Base-by-base conservation (phyloP, 92 coral and sea anemone genomes). In the Hydrozoanthus gracilis region DNA sequence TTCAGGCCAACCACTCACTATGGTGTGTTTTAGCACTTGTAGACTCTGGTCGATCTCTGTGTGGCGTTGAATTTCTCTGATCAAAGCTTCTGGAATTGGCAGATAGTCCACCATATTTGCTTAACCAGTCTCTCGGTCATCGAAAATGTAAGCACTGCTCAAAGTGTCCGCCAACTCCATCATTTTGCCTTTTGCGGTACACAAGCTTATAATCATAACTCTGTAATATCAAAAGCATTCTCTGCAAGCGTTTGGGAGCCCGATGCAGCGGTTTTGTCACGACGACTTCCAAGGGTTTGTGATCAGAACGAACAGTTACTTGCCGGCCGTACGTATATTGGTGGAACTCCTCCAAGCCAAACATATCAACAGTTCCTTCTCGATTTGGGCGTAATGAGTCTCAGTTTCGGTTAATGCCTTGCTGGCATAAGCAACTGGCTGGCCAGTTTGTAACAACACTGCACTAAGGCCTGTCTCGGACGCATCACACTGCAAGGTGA, bases 11-110 rank as follows among this genome's bases (percentile, higher is more conserved):
- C 78, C 78, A 73, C 60, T 71, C 6, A 74, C 39, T 74, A 74
- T 49, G 12, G 78, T 74, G 39, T 50, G 78, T 48, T 74, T 74
- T 11, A 48, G 78, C 78, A 49, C 61, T 74, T 74, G 76, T 71
- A 71, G 49, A 71, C 76, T 71, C 76, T 71, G 4, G 76, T 71
- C 17, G 44, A 51, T 46, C 51, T 44, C 76, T 71, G 76, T 71
- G 76, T 71, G 52, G 51, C 51, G 51, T 71, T 71, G 76, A 71
- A 71, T 71, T 44, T 71, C 51, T 71, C 76, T 71, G 76, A 71
- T 71, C 51, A 71, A 46, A 44, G 54, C 16, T 46, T 44, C 20
- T 44, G 76, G 9, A 71, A 44, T 44, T 71, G 76, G 76, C 52
- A 71, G 52, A 46, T 44, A 71, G 49, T 71, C 76, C 76, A 71